phyloP scores from a whole-genome alignment of 2,797 vertebrate species.

The Sphenodon punctatus region DNA sequence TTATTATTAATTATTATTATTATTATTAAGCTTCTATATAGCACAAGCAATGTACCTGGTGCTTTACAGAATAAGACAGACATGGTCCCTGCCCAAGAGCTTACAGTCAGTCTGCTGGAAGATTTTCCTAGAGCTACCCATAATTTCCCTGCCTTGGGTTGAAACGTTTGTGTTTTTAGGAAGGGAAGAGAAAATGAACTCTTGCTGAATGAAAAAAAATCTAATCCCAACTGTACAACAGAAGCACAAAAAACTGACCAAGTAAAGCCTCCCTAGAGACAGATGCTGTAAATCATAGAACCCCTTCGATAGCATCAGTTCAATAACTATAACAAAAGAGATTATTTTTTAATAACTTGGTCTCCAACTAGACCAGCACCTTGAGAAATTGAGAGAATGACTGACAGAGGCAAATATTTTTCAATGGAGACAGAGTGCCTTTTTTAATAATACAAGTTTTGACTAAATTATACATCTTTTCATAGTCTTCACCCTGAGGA shows the following conservation, averaged over 20 bases:
- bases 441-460: constrained; percentile 39
- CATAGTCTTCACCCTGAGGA: constrained; percentile 27
- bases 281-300: constrained; percentile 31
- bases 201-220: neutral
- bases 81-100: too few species aligned
- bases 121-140: neutral
- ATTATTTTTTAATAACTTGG: constrained; percentile 60
- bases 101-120: too few species aligned
- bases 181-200: neutral
- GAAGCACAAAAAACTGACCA: neutral
- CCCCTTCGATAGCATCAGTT: constrained; percentile 44
- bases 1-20: too few species aligned
- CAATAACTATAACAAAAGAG: constrained; percentile 40
- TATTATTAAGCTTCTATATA: too few species aligned
- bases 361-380: neutral
- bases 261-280: constrained; percentile 16
- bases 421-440: neutral
- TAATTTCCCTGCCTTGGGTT: neutral
- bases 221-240: neutral
- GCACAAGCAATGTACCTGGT: too few species aligned
- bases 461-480: constrained; percentile 37
- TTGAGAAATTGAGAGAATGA: constrained; percentile 33
- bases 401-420: neutral
- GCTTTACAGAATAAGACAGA: too few species aligned
- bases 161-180: neutral